Evolutionary conservation across 1,140 invertebrate genomes (phyloP).

Genomic region (Cydia amplana): DNA sequence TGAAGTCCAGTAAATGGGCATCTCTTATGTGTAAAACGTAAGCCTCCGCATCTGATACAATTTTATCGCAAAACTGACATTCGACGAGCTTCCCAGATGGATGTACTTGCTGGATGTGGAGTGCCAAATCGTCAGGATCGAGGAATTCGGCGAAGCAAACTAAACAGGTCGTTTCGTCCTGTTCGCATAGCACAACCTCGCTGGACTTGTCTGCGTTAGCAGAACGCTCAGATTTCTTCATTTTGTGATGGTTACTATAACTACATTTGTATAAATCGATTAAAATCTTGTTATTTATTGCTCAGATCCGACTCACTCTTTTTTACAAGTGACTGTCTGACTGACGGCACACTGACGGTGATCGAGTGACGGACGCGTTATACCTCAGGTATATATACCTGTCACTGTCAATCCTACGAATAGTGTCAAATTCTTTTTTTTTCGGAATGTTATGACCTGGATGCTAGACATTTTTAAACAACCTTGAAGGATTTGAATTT

Average conservation of each 20-base stretch:
- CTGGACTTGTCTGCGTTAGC: conserved; percentile 4
- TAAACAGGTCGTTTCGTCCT: conserved; percentile 58
- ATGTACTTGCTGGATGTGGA: conserved; percentile 59
- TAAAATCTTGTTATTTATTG: neutral
- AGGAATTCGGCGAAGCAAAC: conserved; percentile 66
- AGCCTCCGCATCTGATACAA: conserved; percentile 41
- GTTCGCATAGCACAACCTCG: conserved; percentile 35
- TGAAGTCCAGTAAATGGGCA: conserved; percentile 45
- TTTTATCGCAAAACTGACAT: conserved; percentile 50
- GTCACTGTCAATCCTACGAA: too few relatives aligned
- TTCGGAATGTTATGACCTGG: too few relatives aligned
- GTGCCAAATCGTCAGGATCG: conserved; percentile 55
- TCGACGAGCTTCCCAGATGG: conserved; percentile 22
- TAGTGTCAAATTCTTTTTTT: too few relatives aligned
- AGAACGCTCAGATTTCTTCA: conserved; percentile 33
- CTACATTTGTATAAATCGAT: neutral
- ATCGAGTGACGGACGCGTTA: too few relatives aligned
- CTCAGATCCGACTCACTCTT: too few relatives aligned
- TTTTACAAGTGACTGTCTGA: too few relatives aligned
- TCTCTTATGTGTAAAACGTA: conserved; percentile 55
- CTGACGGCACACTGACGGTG: too few relatives aligned
- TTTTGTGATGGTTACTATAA: conserved; percentile 29
- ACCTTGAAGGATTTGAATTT: too few relatives aligned
- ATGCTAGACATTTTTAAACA: too few relatives aligned
- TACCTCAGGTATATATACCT: too few relatives aligned